phyloP scores from a whole-genome alignment of 2,888 invertebrate species.

The Oscheius sp. region DNA sequence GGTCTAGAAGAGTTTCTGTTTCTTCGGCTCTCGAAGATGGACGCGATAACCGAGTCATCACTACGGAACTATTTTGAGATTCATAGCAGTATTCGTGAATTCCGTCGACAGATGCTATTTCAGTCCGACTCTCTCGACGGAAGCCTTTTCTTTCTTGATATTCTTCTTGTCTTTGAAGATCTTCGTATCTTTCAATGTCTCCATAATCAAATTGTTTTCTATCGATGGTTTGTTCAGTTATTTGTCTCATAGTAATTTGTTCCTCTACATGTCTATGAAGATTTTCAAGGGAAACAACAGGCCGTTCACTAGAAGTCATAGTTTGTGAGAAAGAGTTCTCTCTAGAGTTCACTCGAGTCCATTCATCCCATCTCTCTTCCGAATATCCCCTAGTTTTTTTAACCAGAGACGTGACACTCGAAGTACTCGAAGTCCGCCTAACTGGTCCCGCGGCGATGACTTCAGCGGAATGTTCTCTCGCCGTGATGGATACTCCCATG shows the following conservation, averaged over 20 bases:
- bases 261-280: neutral
- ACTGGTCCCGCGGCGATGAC: constrained; percentile 4
- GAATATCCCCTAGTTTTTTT: neutral
- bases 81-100: constrained; percentile 3
- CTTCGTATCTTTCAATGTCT: neutral
- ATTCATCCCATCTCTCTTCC: neutral
- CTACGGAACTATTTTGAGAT: neutral
- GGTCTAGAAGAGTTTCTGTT: neutral
- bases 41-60: neutral
- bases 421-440: neutral
- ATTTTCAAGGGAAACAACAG: neutral
- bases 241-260: neutral
- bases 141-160: neutral
- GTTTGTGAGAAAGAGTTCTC: neutral
- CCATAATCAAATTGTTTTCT: neutral
- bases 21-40: constrained; percentile 5
- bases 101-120: neutral
- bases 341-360: neutral
- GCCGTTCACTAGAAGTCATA: neutral
- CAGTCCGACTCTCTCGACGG: neutral
- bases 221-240: neutral
- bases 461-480: constrained; percentile 6
- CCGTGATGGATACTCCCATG: constrained; percentile 1
- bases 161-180: neutral
- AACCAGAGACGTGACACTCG: neutral